These are phyloP conservation scores for Lysandra coridon DNA, from an alignment of 2,888 invertebrate genomes.

Conservation along the genomic window DNA sequence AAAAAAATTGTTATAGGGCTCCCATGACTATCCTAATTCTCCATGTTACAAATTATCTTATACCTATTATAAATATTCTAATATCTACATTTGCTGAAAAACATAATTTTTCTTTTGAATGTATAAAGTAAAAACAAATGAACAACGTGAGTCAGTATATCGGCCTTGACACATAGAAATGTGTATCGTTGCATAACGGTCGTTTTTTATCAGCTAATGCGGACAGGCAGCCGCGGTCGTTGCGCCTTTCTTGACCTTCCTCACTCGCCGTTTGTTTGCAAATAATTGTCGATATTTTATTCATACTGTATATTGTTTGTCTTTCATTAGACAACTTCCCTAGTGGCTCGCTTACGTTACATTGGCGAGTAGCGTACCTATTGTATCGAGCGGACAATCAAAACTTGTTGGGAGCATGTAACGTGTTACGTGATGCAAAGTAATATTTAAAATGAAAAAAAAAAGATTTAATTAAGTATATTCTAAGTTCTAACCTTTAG, in stretches of 20 bases:
- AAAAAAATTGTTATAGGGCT: no score
- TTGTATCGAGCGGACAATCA: no score
- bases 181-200: conserved; percentile 4
- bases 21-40: no score
- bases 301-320: background rate
- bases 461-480: no score
- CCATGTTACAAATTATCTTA: no score
- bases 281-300: background rate
- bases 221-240: background rate
- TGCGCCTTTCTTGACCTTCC: conserved; percentile 1
- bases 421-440: no score
- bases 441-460: no score
- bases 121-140: background rate
- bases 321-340: background rate
- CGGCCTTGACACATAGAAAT: background rate
- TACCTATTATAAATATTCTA: no score
- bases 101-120: background rate
- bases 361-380: no score
- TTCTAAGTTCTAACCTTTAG: no score
- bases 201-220: background rate
- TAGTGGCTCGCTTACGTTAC: background rate
- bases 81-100: no score
- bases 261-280: background rate
- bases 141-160: background rate
- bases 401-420: no score